Evolutionary conservation across 2,797 vertebrate genomes (phyloP).

Genomic region (Onychomys arenicola): DNA sequence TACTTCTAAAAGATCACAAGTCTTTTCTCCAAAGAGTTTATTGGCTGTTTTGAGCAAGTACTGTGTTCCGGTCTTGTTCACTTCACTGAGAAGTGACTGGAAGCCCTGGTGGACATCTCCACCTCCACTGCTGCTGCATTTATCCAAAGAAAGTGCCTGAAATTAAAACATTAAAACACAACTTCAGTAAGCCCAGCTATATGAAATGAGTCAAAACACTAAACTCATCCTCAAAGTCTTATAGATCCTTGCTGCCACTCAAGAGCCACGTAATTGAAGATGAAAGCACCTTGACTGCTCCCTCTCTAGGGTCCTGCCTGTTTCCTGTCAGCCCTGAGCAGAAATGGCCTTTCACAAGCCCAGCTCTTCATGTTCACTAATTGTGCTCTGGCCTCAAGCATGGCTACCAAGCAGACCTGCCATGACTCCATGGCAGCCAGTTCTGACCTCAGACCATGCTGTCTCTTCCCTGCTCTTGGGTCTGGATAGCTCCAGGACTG

Average conservation of each 20-base stretch:
- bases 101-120: conserved; percentile 82
- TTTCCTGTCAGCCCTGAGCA: no score
- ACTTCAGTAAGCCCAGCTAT: no score
- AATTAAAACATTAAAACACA: conserved; percentile 45
- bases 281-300: background rate
- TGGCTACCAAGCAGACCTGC: background rate
- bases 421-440: background rate
- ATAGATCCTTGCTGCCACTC: background rate
- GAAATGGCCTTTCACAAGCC: background rate
- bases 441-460: background rate
- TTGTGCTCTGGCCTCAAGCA: background rate
- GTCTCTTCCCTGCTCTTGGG: background rate
- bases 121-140: background rate
- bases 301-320: background rate
- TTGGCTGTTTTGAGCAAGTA: conserved; percentile 93
- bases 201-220: background rate
- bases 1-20: conserved; percentile 79
- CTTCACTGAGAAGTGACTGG: conserved; percentile 87
- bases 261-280: background rate
- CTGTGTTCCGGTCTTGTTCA: conserved; percentile 89
- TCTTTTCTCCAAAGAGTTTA: conserved; percentile 92
- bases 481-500: background rate
- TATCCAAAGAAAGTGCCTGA: conserved; percentile 85
- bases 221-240: background rate
- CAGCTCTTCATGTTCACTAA: no score